Evolutionary conservation across 2,113 vertebrate species (phyloP), one percentile per base, ranked within the genome.

Genomic region (Sapajus apella): DNA sequence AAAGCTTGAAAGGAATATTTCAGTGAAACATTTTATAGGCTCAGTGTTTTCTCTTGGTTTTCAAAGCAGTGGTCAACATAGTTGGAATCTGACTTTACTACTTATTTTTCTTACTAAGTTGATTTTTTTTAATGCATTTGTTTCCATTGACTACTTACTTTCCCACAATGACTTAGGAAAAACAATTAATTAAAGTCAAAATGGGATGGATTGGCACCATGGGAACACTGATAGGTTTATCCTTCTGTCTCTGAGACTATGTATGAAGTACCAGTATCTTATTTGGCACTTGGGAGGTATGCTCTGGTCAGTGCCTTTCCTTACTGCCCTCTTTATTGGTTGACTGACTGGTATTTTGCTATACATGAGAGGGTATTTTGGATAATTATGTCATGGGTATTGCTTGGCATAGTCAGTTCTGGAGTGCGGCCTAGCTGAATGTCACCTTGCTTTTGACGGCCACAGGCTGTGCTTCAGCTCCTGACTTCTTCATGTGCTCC

Each of bases 1-100:
- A 86, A 91, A 5, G 27, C 64, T 91, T 76, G 75, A 45, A 72
- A 96, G 86, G 61, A 90, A 20, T 90, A 84, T 91, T 93, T 94
- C 64, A 61, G 40, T 58, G 87, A 70, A 94, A 58, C 6, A 76
- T 87, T 89, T 94, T 50, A 58, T 14, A 70, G 83, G 45, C 47
- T 2, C 6, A 35, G 6, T 27, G 50, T 40, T 92, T 95, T 68
- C 25, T 50, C 25, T 43, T 7, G 10, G 76, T 61, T 91, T 79
- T 47, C 79, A 87, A 43, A 85, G 56, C 23, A 45, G 1, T 55
- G 27, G n/a, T 35, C 37, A 43, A 1, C 56, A 23, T 25, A 8
- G 23, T 55, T 18, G 27, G 43, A 70, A 40, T 70, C 40, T 68
- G n/a, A 37, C 25, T 66, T 88, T 68, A 20, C 2, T 43, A 3